Base-by-base conservation (phyloP, 2,797 vertebrate species). In the Leptatherina wallacei region DNA sequence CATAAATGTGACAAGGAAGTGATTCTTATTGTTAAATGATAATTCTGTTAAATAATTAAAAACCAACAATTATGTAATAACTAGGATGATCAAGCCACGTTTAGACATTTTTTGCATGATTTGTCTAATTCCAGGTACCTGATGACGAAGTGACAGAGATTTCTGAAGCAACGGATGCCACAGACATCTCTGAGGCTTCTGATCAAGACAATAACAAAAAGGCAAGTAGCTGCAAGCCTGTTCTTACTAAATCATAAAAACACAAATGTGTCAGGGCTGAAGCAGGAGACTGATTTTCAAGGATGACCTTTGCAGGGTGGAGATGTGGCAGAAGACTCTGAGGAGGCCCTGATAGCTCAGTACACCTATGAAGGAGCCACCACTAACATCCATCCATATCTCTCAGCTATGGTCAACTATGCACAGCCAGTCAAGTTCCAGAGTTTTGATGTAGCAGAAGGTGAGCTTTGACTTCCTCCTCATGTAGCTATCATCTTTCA, bases 331-430 rank as follows among this genome's bases (percentile, higher is more conserved):
- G 98, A 99, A 87, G 97, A 99, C 71, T 96, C 96, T 44, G 98
- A 99, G 55, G 97, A 99, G 87, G 96, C 96, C 0, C 95, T 98
- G 88, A 98, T 99, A 87, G 96, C 98, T 75, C 97, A 97, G 77
- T 99, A 99, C 90, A 98, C 97, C 66, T 99, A 99, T 47, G 98
- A 97, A 67, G 97, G 97, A 82, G 98, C 97, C 87, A 99, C 98
- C 81, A 99, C 98, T 3, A 99, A 99, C 88, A 99, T 99, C 90
- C 98, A 99, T 88, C 98, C 98, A 0, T 97, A 95, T 87, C 95
- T 99, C 78, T 99, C 98, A 54, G 96, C 97, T 60, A 98, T 99
- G 97, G 97, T 99, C 93, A 99, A 99, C 95, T 99, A 99, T 72
- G 98, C 97, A 65, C 98, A 99, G 73, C 98, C 98, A 0, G 96